Percentiles rank a stretch among this genome's conserved stretches.
Conservation (phyloP, 2,797 vertebrate genomes). For the Leuciscus waleckii region DNA sequence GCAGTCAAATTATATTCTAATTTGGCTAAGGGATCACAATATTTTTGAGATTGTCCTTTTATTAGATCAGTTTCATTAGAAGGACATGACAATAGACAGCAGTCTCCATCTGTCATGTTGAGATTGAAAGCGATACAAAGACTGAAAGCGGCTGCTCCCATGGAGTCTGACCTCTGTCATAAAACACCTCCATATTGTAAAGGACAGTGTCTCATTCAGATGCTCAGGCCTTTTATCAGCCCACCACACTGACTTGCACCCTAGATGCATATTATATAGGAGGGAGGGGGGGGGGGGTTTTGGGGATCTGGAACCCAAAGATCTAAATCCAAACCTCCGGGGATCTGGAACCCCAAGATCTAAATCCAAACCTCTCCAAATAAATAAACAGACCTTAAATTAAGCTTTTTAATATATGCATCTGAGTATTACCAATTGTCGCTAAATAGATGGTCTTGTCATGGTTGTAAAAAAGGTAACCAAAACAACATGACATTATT, state of each 20-base stretch:
- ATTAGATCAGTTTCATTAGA: slow-evolving; percentile 10
- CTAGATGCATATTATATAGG: not conserved
- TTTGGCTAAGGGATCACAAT: not conserved
- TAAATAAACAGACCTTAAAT: not conserved
- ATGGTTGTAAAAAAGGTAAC: not conserved
- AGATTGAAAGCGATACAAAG: slow-evolving; percentile 35
- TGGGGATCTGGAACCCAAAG: not conserved
- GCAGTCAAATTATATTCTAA: not conserved
- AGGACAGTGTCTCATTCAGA: slow-evolving; percentile 25
- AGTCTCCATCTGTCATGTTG: slow-evolving; percentile 46
- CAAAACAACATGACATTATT: not conserved
- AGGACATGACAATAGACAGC: slow-evolving; percentile 5
- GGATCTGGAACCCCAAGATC: not conserved
- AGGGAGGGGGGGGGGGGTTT: too few relatives aligned
- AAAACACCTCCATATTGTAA: slow-evolving; percentile 39
- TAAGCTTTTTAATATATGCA: too few relatives aligned
- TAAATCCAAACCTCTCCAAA: not conserved
- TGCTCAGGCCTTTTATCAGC: slow-evolving; percentile 12
- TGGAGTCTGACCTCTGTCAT: slow-evolving; percentile 40
- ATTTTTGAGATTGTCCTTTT: not conserved
- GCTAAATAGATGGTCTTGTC: not conserved
- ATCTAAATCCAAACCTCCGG: not conserved
- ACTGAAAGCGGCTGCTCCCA: slow-evolving; percentile 28
- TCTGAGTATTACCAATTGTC: not conserved
- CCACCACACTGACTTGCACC: not conserved